Evolutionary conservation across 2,888 invertebrate genomes (phyloP).

Genomic region (Lymantria dispar): DNA sequence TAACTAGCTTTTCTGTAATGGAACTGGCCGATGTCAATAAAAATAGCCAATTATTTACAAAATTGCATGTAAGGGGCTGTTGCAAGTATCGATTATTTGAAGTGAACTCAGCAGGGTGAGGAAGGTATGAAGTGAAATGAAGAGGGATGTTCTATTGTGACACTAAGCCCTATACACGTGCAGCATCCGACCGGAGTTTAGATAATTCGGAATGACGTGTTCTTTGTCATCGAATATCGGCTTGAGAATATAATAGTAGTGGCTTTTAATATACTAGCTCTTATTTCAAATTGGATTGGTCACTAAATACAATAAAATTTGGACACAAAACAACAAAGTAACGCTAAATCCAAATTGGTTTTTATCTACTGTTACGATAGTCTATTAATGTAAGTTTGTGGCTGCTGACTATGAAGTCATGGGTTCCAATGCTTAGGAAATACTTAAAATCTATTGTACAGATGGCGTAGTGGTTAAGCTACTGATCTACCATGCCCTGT

Average conservation of each 20-base stretch:
- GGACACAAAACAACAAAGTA: no score
- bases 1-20: background rate
- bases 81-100: conserved; percentile 27
- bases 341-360: no score
- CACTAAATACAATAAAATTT: no score
- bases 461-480: no score
- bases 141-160: conserved; percentile 11
- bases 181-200: conserved; percentile 3
- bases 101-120: conserved; percentile 18
- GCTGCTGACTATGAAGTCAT: no score
- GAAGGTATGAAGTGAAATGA: conserved; percentile 30
- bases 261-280: no score
- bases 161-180: conserved; percentile 6
- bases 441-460: no score
- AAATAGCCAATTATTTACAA: conserved; percentile 12
- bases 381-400: no score
- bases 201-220: conserved; percentile 6
- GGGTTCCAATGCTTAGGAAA: no score
- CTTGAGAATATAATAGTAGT: background rate
- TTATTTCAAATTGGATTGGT: no score
- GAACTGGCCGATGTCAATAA: background rate
- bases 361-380: no score
- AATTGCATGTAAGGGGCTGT: conserved; percentile 16
- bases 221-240: conserved; percentile 6
- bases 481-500: no score